Conservation (phyloP, 2,888 invertebrate species). For the Odontomyia ornata region DNA sequence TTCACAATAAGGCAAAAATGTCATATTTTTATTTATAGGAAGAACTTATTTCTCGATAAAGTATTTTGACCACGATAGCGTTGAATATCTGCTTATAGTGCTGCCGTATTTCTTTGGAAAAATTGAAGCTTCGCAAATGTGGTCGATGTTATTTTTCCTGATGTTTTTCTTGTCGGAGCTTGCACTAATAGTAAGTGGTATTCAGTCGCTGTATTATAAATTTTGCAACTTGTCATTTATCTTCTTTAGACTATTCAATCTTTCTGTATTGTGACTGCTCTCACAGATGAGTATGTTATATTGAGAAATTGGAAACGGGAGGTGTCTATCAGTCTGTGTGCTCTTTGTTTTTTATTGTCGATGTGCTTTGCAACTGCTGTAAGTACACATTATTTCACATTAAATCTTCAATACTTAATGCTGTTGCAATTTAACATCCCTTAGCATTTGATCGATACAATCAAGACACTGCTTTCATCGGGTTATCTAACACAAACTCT, state of each 20-base stretch:
- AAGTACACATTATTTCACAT: too few species aligned
- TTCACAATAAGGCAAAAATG: background rate
- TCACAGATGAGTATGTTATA: conserved; percentile 14
- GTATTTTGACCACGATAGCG: background rate
- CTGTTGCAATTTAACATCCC: too few species aligned
- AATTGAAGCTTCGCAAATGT: conserved; percentile 76
- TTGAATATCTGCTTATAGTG: conserved; percentile 67
- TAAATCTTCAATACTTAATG: too few species aligned
- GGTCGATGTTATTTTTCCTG: conserved; percentile 78
- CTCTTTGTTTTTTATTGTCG: background rate
- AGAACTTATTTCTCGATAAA: background rate
- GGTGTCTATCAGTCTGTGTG: conserved; percentile 1
- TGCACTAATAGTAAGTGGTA: background rate
- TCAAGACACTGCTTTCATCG: background rate
- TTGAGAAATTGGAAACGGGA: background rate
- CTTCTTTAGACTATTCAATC: conserved; percentile 15
- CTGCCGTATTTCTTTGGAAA: conserved; percentile 76
- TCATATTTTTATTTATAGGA: conserved; percentile 2
- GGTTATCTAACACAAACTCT: conserved; percentile 65
- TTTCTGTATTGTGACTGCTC: conserved; percentile 11
- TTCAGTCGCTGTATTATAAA: background rate
- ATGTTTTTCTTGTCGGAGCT: conserved; percentile 78
- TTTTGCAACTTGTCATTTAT: background rate
- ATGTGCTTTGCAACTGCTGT: conserved; percentile 22
- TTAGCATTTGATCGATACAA: background rate